Base-by-base conservation (phyloP, 2,797 vertebrate species). In the Hydrolagus colliei region DNA sequence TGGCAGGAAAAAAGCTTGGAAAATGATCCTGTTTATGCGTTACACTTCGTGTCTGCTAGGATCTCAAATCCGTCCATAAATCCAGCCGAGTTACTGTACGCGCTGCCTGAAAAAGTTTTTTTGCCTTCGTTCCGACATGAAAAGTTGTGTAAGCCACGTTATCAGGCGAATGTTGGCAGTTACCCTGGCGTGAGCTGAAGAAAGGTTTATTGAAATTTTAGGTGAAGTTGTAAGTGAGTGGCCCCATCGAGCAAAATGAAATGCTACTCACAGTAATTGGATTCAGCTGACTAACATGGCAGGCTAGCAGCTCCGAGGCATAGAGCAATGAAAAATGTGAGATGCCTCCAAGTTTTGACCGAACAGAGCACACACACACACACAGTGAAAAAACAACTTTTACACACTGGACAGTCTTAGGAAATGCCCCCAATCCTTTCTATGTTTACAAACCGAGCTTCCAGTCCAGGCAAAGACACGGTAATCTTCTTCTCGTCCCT, bases 251-350 rank as follows among this genome's bases (percentile, higher is more conserved):
- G 92, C 90, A 90, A 93, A 95, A 94, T 94, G 92, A 95, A 94
- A 93, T 92, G 93, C 91, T 93, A 88, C 90, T 93, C 84, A 86
- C 87, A 87, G 91, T 94, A 94, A 95, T 95, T 93, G 91, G 93
- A 95, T 94, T 95, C 93, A 92, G 91, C 91, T 92, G 91, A 93
- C 92, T 94, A 91, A 92, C 91, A 92, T 94, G 94, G 92, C 93
- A 92, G 93, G 89, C 92, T 73, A 75, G 88, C 91, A 92, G 93
- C 93, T 95, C 89, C 91, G 88, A 94, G 93, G 93, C 93, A 93
- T 90, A 88, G 61, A 91, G 91, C 86, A 88, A 91, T 92, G 92
- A 93, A 93, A 93, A 92, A 93, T 93, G 92, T 91, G 90, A 88
- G 78, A 88, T 80, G 88, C 87, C 88, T 91, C 89, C 90, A 92